Base-by-base conservation (phyloP, 2,113 vertebrate species). In the Elgaria multicarinata region DNA sequence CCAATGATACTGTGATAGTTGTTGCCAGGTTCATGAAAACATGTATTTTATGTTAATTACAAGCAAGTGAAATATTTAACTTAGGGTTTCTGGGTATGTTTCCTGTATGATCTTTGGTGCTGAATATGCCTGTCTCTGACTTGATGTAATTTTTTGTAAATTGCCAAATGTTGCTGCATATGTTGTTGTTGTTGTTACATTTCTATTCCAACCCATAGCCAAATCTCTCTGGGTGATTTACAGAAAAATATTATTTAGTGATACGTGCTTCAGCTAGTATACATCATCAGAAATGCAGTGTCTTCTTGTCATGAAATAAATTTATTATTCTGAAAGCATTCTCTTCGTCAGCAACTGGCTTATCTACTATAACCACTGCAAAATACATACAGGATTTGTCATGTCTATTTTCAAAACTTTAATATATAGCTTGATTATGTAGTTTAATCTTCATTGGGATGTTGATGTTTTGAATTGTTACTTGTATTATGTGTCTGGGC, bases 391-490 rank as follows among this genome's bases (percentile, higher is more conserved):
- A 58, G 18, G 67, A 44, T 88, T 88, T 88, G 36, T 55, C 50
- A 44, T 82, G 50, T 50, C 9, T 81, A 28, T 31, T 81, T 80
- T 50, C 39, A 74, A 74, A 82, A 31, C 26, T 5, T 3, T 82
- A 62, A 33, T 55, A 62, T 36, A 62, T 62, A 44, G 28, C 87
- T 88, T 58, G 42, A 62, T 62, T 74, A 62, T 58, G 36, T 72
- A 74, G 53, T 83, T 64, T 75, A 74, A 44, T 83, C 39, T 88
- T 88, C 50, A 81, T 58, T 88, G 66, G 69, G 67, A 50, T 72
- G 39, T 64, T 75, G 62, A 79, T 53, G 42, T n/a, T 75, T 87
- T 53, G 44, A 46, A 87, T 3, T 33, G 18, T n/a, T 80, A 58
- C 53, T 74, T 53, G 64, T 31, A 64, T 33, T 62, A 64, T 12